These are phyloP conservation scores for Drosophila kepulauana DNA, from an alignment of 1,140 invertebrate species.

Conservation along the genomic window DNA sequence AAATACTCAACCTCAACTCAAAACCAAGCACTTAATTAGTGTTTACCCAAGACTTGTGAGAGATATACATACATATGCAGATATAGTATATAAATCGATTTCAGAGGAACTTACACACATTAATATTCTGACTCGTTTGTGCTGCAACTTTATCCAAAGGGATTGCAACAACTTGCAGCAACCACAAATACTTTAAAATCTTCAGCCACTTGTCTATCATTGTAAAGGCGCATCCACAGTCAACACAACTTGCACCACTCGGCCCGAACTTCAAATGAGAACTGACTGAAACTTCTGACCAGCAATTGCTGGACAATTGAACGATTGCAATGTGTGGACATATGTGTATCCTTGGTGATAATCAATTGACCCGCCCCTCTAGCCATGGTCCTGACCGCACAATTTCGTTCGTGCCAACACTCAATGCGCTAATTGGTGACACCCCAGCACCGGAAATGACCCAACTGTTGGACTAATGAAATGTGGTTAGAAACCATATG, in stretches of 20 bases:
- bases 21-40: conserved; percentile 46
- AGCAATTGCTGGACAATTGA: conserved; percentile 15
- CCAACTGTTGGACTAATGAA: not conserved
- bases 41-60: conserved; percentile 47
- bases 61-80: not conserved
- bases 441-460: conserved; percentile 4
- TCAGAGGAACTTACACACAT: conserved; percentile 75
- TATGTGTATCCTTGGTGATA: conserved; percentile 75
- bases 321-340: conserved; percentile 64
- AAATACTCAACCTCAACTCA: conserved; percentile 4
- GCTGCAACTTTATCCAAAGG: conserved; percentile 47
- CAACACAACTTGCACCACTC: conserved; percentile 43
- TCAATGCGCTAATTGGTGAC: conserved; percentile 42
- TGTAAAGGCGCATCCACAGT: conserved; percentile 25
- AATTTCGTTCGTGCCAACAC: conserved; percentile 46
- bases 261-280: conserved; percentile 49
- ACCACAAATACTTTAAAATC: conserved; percentile 44
- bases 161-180: conserved; percentile 30
- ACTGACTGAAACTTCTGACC: conserved; percentile 43
- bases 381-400: conserved; percentile 10
- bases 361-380: conserved; percentile 60
- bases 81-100: conserved; percentile 32
- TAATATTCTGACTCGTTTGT: conserved; percentile 80
- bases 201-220: conserved; percentile 43
- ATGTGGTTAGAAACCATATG: not conserved